Evolutionary conservation across 2,888 invertebrate genomes (phyloP).

Genomic region (Dynastes grantii): DNA sequence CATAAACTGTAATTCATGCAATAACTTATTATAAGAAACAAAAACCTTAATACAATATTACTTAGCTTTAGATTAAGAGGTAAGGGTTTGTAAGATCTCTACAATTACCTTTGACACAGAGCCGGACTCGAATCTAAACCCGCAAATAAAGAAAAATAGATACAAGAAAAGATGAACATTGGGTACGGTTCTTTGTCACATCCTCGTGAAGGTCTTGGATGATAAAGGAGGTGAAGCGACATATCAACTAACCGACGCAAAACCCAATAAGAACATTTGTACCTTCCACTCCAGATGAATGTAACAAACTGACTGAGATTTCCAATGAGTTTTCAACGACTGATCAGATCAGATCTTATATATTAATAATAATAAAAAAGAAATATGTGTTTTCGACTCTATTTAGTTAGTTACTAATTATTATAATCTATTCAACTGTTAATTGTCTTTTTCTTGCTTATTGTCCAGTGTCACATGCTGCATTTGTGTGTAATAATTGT

Average conservation of each 20-base stretch:
- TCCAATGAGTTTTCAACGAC: too few relatives aligned
- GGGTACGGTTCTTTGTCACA: conserved; percentile 48
- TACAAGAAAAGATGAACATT: conserved; percentile 51
- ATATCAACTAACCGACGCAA: conserved; percentile 67
- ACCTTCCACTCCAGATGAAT: conserved; percentile 57
- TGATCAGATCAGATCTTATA: conserved; percentile 67
- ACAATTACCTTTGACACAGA: conserved; percentile 54
- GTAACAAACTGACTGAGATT: conserved; percentile 58
- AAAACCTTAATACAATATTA: conserved; percentile 71
- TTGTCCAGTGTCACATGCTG: conserved; percentile 71
- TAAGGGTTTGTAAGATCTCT: conserved; percentile 68
- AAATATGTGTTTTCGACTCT: conserved; percentile 60
- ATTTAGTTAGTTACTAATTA: conserved; percentile 62
- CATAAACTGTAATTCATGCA: conserved; percentile 73
- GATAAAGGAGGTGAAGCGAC: conserved; percentile 63
- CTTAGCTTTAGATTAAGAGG: conserved; percentile 71
- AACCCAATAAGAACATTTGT: conserved; percentile 46
- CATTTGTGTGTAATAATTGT: conserved; percentile 70
- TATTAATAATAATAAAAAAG: conserved; percentile 10
- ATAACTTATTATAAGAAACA: conserved; percentile 73
- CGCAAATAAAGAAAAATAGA: conserved; percentile 7
- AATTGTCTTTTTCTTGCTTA: conserved; percentile 68
- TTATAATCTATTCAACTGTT: conserved; percentile 60
- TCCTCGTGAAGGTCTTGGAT: conserved; percentile 48
- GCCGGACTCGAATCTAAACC: conserved; percentile 54